These are phyloP conservation scores for Xestia c-nigrum DNA, from an alignment of 2,888 invertebrate species.

Conservation along the genomic window DNA sequence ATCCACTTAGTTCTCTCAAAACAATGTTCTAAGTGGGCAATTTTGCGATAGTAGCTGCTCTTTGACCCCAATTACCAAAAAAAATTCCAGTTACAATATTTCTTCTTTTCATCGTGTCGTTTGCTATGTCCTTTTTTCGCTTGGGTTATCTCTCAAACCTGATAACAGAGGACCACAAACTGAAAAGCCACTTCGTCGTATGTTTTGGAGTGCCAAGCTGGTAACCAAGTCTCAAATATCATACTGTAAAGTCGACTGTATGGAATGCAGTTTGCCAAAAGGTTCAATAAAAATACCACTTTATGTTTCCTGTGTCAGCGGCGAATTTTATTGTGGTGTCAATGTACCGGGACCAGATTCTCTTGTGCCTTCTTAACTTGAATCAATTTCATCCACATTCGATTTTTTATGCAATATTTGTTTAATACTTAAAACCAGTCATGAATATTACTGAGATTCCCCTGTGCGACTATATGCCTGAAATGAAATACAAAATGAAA, in stretches of 20 bases:
- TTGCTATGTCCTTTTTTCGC: slow-evolving; percentile 35
- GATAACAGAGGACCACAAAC: slow-evolving; percentile 53
- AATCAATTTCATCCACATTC: slow-evolving; percentile 78
- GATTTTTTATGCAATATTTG: slow-evolving; percentile 68
- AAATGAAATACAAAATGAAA: slow-evolving; percentile 52
- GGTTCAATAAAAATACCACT: slow-evolving; percentile 86
- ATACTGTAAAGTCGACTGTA: slow-evolving; percentile 72
- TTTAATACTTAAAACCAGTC: slow-evolving; percentile 54
- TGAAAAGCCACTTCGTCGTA: slow-evolving; percentile 42
- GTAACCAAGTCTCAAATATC: slow-evolving; percentile 71
- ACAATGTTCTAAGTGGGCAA: slow-evolving; percentile 64
- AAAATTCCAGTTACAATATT: slow-evolving; percentile 35
- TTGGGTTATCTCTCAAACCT: slow-evolving; percentile 28
- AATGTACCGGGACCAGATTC: slow-evolving; percentile 82
- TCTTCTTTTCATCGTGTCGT: slow-evolving; percentile 9
- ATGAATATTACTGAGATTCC: slow-evolving; percentile 51
- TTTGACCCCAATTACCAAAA: slow-evolving; percentile 45
- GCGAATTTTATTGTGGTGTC: slow-evolving; percentile 86
- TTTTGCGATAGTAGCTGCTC: slow-evolving; percentile 38
- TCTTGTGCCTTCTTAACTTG: slow-evolving; percentile 75
- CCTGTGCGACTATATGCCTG: slow-evolving; percentile 50
- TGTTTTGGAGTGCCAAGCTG: slow-evolving; percentile 61
- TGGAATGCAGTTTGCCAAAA: slow-evolving; percentile 86
- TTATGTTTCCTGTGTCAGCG: slow-evolving; percentile 88
- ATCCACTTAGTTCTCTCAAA: slow-evolving; percentile 70